Conservation (phyloP, 1,140 invertebrate genomes). For the Agraylea sexmaculata region DNA sequence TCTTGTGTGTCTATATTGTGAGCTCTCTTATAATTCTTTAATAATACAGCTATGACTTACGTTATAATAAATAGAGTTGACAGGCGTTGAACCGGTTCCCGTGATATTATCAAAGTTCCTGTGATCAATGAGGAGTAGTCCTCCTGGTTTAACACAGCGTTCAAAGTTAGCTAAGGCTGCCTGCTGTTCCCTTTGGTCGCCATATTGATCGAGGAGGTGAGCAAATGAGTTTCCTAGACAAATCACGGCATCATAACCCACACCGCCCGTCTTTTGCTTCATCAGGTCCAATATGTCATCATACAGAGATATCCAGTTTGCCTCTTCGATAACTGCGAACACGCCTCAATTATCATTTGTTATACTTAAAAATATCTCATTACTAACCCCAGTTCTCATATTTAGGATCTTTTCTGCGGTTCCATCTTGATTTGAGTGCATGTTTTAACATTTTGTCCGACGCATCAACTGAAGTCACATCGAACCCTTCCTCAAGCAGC, state of each 20-base stretch:
- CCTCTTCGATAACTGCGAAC: conserved; percentile 64
- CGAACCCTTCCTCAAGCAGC: conserved; percentile 76
- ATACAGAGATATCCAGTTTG: conserved; percentile 63
- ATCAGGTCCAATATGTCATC: conserved; percentile 53
- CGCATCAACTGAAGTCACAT: conserved; percentile 74
- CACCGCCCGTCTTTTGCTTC: too few relatives aligned
- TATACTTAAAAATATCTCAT: neutral
- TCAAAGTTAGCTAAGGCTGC: conserved; percentile 66
- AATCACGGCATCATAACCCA: conserved; percentile 68
- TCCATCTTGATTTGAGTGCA: conserved; percentile 74
- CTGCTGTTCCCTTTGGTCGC: conserved; percentile 68
- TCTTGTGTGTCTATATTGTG: too few relatives aligned
- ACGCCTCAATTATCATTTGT: neutral
- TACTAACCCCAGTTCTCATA: conserved; percentile 76
- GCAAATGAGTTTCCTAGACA: conserved; percentile 84
- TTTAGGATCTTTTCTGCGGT: conserved; percentile 59
- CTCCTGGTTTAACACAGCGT: conserved; percentile 71
- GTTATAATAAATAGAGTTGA: conserved; percentile 78
- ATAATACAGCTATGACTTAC: conserved; percentile 43
- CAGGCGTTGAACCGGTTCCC: conserved; percentile 53
- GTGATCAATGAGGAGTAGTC: conserved; percentile 73
- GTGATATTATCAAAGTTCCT: conserved; percentile 75
- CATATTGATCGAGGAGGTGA: conserved; percentile 66
- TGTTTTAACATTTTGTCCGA: conserved; percentile 88
- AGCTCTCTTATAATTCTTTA: conserved; percentile 7